Evolutionary conservation across 2,888 invertebrate species (phyloP).

Genomic region (Nudaria mundana): DNA sequence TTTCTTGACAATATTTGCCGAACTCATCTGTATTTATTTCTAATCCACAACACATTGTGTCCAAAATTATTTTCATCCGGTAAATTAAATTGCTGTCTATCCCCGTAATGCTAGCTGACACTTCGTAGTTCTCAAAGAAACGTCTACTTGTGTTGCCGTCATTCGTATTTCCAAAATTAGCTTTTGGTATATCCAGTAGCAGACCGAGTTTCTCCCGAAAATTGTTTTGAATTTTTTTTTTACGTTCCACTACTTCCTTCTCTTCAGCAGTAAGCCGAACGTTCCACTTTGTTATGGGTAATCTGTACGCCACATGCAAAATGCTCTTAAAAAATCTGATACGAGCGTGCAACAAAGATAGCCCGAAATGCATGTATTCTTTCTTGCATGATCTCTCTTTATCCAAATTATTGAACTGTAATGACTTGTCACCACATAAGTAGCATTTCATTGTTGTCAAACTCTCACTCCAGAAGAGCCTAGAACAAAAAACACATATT

Average conservation of each 20-base stretch:
- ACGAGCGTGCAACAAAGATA: background rate
- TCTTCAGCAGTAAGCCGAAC: too few species aligned
- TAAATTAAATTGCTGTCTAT: background rate
- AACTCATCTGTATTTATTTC: background rate
- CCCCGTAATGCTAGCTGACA: background rate
- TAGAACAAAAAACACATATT: too few species aligned
- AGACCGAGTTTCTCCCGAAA: background rate
- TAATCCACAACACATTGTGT: background rate
- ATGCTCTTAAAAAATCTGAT: background rate
- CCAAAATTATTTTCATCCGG: background rate
- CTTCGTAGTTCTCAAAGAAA: background rate
- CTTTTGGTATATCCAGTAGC: background rate
- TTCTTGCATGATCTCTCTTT: too few species aligned
- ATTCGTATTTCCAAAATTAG: conserved; percentile 1
- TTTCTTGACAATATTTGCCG: background rate
- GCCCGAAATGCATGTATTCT: too few species aligned
- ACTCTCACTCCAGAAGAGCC: too few species aligned
- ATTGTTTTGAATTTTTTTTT: background rate
- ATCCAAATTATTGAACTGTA: too few species aligned
- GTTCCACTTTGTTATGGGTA: too few species aligned
- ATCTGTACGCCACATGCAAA: background rate
- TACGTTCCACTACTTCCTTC: too few species aligned
- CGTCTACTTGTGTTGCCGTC: background rate
- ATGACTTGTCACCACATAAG: too few species aligned
- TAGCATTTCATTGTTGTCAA: too few species aligned